Evolutionary conservation across 2,888 invertebrate genomes (phyloP).

Genomic region (Himalopsyche tibetana): DNA sequence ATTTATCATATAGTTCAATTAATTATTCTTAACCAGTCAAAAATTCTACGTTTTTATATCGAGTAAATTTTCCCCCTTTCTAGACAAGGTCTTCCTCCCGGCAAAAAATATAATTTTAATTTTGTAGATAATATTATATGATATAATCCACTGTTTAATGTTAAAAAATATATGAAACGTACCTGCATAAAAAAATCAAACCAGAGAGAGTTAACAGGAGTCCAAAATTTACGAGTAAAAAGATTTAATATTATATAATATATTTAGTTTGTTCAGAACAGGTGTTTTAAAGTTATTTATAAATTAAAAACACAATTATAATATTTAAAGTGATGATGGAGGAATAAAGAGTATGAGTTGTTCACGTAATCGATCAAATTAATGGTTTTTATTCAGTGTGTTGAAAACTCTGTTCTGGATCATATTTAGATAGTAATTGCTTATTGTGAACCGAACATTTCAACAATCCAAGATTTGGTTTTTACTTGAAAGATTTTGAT

Average conservation of each 20-base stretch:
- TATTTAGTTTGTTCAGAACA: not conserved
- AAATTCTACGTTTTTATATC: not conserved
- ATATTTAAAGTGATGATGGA: not conserved
- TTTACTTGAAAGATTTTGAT: not conserved
- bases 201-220: not conserved
- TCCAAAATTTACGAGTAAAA: conserved; percentile 21
- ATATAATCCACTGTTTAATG: conserved; percentile 22
- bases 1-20: no score
- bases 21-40: not conserved
- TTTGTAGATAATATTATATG: not conserved
- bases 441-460: conserved; percentile 2
- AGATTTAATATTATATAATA: not conserved
- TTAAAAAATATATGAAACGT: conserved; percentile 27
- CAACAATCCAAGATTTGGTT: conserved; percentile 1
- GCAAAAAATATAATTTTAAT: not conserved
- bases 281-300: not conserved
- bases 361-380: not conserved
- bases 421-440: not conserved
- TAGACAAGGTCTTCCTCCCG: conserved; percentile 28
- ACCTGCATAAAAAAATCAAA: conserved; percentile 23
- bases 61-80: not conserved
- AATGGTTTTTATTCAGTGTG: no score
- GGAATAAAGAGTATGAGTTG: not conserved
- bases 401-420: not conserved
- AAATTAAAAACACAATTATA: not conserved